Evolutionary conservation across 2,113 vertebrate genomes (phyloP), one percentile per base, ranked within the genome.

Genomic region (Elaphurus davidianus): DNA sequence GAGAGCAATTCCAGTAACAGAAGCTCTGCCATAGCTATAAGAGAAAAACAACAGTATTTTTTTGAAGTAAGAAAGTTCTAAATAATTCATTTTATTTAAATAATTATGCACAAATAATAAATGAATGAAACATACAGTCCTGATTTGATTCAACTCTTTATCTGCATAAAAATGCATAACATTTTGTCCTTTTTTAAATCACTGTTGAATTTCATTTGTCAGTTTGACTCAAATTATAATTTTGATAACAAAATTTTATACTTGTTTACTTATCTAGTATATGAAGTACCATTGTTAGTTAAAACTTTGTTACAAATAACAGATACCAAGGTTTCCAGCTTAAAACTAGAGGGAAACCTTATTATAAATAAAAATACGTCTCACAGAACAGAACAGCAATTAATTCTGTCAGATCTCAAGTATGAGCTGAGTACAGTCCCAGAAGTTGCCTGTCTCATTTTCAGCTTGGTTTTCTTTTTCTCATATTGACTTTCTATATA

Each of bases 181-280:
- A 64, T 43, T 27, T 90, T 45, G 12, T 82, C 23, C 17, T 60
- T 79, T 96, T 91, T 21, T 30, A 36, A 6, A 84, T 54, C 33
- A 78, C 47, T 71, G 11, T 45, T 74, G 30, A 21, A 87, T 59
- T 21, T 47, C 13, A 62, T 88, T 60, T 92, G 45, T 90, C 64
- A 36, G 19, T 94, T 83, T 93, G 55, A 84, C 60, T 90, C 52
- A 16, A 94, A 74, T 76, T 86, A 74, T 64, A 94, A 94, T 92
- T 74, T 89, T 79, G 12, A 74, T 91, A 27, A 62, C 27, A 62
- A n/a, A 7, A 85, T 43, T 71, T 50, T 74, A 0, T 74, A 95
- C 78, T 79, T 78, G 19, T 91, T 97, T 78, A 83, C 14, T 45
- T 94, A 79, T 81, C 7, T 23, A 40, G 13, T 9, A 71, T 50